Conservation (phyloP, 2,888 invertebrate species). For the Clusia tigrina region DNA sequence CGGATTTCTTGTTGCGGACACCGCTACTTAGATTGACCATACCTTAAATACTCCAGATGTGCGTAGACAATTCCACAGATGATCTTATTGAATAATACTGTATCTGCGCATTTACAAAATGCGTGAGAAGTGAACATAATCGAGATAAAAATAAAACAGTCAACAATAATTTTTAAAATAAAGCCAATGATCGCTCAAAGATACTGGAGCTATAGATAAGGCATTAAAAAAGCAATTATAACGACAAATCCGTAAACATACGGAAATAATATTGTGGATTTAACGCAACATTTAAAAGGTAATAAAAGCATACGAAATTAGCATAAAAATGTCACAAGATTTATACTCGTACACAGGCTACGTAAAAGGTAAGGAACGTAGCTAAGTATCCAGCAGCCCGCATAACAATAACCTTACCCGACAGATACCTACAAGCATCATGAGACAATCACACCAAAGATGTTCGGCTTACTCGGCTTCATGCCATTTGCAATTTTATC, state of each 20-base stretch:
- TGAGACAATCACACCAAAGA: background rate
- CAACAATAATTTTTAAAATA: constrained; percentile 31
- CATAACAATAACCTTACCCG: background rate
- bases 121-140: constrained; percentile 1
- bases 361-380: constrained; percentile 40
- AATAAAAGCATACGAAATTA: constrained; percentile 50
- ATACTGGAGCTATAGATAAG: constrained; percentile 48
- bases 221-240: constrained; percentile 60
- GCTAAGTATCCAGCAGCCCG: constrained; percentile 5
- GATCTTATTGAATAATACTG: background rate
- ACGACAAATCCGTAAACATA: constrained; percentile 60
- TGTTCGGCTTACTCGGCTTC: background rate
- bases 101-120: background rate
- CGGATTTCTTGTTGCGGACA: too few species aligned
- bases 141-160: background rate
- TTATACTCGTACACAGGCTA: constrained; percentile 35
- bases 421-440: background rate
- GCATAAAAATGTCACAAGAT: constrained; percentile 58
- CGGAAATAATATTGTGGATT: constrained; percentile 56
- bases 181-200: constrained; percentile 39
- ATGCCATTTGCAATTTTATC: constrained; percentile 7
- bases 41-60: too few species aligned
- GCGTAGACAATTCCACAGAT: background rate
- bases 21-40: too few species aligned
- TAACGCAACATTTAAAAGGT: constrained; percentile 54